Evolutionary conservation across 2,888 invertebrate genomes (phyloP).

Genomic region (Lithophane semibrunnea): DNA sequence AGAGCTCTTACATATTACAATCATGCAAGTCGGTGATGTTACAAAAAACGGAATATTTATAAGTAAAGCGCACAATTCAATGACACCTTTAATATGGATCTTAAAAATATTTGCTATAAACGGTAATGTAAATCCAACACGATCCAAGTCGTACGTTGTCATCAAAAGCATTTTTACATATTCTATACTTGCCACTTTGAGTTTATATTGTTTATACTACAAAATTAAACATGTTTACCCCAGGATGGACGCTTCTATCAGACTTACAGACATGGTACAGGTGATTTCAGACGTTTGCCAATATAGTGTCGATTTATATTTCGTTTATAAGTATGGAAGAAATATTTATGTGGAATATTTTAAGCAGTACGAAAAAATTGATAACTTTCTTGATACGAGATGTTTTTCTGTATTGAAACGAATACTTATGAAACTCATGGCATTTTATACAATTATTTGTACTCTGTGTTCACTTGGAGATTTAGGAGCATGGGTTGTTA

Average conservation of each 20-base stretch:
- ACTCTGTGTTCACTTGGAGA: slow-evolving; percentile 72
- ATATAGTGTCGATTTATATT: slow-evolving; percentile 79
- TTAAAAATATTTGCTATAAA: slow-evolving; percentile 77
- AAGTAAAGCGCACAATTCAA: slow-evolving; percentile 61
- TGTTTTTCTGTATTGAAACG: slow-evolving; percentile 69
- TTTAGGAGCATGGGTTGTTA: slow-evolving; percentile 75
- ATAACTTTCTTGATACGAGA: slow-evolving; percentile 72
- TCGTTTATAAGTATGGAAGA: slow-evolving; percentile 78
- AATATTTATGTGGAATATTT: slow-evolving; percentile 76
- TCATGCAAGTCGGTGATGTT: slow-evolving; percentile 57
- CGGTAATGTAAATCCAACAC: slow-evolving; percentile 59
- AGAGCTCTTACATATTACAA: neutral
- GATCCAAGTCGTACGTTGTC: slow-evolving; percentile 45
- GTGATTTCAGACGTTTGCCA: slow-evolving; percentile 78
- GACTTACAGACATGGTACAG: slow-evolving; percentile 78
- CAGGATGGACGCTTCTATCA: slow-evolving; percentile 72
- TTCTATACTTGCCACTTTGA: slow-evolving; percentile 67
- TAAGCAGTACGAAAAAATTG: slow-evolving; percentile 77
- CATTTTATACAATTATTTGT: slow-evolving; percentile 74
- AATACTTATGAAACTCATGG: slow-evolving; percentile 70
- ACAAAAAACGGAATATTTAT: slow-evolving; percentile 25
- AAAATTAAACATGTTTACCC: slow-evolving; percentile 73
- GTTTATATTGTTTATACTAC: slow-evolving; percentile 72
- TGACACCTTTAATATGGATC: slow-evolving; percentile 71
- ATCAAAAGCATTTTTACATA: slow-evolving; percentile 60